These are phyloP conservation scores for Drosophila athabasca DNA, from an alignment of 1,140 invertebrate genomes.

Conservation along the genomic window DNA sequence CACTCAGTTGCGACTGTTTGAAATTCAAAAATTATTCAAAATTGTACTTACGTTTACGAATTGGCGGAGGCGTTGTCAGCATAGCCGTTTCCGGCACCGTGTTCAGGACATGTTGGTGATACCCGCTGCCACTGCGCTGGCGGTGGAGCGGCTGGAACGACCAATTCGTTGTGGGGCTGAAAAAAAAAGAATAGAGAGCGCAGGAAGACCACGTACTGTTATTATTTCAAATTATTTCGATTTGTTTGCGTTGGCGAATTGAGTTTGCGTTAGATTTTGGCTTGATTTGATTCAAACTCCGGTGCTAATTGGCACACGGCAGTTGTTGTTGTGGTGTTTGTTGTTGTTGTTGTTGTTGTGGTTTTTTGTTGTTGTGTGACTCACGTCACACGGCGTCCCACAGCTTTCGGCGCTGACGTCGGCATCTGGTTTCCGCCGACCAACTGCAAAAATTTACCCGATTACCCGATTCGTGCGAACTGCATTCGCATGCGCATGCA, in stretches of 20 bases:
- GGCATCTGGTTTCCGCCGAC: conserved; percentile 44
- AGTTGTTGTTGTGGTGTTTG: conserved; percentile 43
- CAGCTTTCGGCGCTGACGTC: conserved; percentile 9
- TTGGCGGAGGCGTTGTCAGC: conserved; percentile 65
- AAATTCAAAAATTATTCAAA: neutral
- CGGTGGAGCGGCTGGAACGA: conserved; percentile 72
- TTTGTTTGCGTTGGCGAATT: conserved; percentile 44
- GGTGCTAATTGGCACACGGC: conserved; percentile 70
- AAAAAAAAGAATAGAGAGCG: conserved; percentile 2
- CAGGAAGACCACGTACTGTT: conserved; percentile 38
- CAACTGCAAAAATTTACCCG: conserved; percentile 61
- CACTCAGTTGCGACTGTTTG: neutral
- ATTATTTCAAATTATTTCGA: conserved; percentile 37
- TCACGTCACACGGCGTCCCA: conserved; percentile 42
- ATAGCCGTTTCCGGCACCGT: conserved; percentile 65
- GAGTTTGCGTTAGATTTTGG: conserved; percentile 66
- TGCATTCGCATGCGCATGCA: conserved; percentile 19
- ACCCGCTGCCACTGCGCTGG: conserved; percentile 55
- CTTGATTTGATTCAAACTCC: conserved; percentile 74
- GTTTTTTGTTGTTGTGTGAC: conserved; percentile 13
- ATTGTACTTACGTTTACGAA: conserved; percentile 56
- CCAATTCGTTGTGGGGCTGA: conserved; percentile 65
- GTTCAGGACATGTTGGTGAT: conserved; percentile 69
- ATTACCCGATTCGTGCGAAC: conserved; percentile 32
- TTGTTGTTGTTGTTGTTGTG: conserved; percentile 32